phyloP scores from a whole-genome alignment of 2,888 invertebrate genomes.

The Mamestra brassicae region DNA sequence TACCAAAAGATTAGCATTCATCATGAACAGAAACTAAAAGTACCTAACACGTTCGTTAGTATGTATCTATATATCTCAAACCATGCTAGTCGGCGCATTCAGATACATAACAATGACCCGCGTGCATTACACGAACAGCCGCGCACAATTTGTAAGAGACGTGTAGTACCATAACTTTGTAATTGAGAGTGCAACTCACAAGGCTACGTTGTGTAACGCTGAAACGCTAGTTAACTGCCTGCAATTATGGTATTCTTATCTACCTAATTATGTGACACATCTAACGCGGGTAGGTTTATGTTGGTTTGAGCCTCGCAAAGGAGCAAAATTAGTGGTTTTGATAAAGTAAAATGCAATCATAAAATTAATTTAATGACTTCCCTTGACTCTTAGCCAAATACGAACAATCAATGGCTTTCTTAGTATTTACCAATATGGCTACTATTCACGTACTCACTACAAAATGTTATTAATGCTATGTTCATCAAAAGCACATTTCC shows the following conservation, averaged over 20 bases:
- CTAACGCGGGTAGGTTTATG: background rate
- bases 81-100: background rate
- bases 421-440: background rate
- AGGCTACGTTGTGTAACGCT: background rate
- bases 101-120: constrained; percentile 19
- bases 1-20: background rate
- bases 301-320: background rate
- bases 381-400: background rate
- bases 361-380: background rate
- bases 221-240: background rate
- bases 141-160: constrained; percentile 3
- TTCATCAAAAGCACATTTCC: constrained; percentile 16
- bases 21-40: too few species aligned
- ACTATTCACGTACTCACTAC: too few species aligned
- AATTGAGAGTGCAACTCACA: background rate
- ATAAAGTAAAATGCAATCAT: background rate
- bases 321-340: background rate
- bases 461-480: background rate
- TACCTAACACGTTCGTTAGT: background rate
- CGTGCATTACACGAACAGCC: background rate
- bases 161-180: background rate
- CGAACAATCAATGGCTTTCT: background rate
- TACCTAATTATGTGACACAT: background rate
- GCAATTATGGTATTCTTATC: background rate
- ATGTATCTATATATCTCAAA: background rate